A percentile compares a stretch with the other conserved stretches of the same genome.
Evolutionary conservation across 2,113 vertebrate species (phyloP).

Genomic region (Ramphastos sulfuratus): DNA sequence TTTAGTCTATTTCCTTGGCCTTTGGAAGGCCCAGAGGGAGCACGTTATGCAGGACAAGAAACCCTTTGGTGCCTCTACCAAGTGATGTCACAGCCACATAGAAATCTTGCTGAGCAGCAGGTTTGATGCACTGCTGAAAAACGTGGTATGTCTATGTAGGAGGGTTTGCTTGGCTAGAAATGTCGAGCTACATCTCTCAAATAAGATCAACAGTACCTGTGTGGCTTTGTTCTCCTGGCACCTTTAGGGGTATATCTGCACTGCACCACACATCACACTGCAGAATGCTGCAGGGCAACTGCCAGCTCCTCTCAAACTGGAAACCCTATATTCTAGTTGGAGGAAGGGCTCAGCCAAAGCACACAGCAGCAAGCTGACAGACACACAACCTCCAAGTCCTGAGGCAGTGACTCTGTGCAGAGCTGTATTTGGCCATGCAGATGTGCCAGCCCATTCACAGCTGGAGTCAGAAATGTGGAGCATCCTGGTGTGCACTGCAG

Average conservation of each 20-base stretch:
- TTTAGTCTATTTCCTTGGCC: background rate
- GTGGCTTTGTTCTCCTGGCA: background rate
- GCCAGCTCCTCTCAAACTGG: background rate
- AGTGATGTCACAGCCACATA: background rate
- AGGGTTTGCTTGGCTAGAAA: background rate
- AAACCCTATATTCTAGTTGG: fast-evolving
- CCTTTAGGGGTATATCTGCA: background rate
- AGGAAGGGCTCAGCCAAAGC: background rate
- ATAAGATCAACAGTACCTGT: background rate
- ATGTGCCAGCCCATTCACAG: background rate
- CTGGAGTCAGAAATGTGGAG: background rate
- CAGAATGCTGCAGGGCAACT: background rate
- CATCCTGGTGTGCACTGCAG: background rate
- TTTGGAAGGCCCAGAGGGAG: background rate
- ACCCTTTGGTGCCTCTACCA: fast-evolving
- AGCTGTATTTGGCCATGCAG: background rate
- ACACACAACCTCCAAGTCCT: background rate
- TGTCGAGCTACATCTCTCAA: background rate
- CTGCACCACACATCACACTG: background rate
- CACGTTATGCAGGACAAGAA: background rate
- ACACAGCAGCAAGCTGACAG: background rate
- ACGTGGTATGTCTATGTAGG: fast-evolving
- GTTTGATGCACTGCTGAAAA: background rate
- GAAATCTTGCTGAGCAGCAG: background rate
- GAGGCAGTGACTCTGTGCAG: background rate